These are phyloP conservation scores for Cancer borealis DNA, from an alignment of 2,888 invertebrate species.

Conservation along the genomic window DNA sequence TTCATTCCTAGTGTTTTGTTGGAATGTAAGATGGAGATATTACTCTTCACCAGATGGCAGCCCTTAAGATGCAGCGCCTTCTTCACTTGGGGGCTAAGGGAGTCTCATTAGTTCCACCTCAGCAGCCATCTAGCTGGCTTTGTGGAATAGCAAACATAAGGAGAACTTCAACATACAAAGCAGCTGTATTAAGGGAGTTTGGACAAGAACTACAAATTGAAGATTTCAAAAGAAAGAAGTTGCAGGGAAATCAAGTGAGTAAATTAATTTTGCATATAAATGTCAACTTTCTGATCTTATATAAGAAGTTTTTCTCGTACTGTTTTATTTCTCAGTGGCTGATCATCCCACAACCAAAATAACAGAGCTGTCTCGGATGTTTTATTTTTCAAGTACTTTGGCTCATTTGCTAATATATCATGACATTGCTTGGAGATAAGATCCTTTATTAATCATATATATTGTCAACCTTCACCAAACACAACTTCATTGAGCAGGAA, in stretches of 20 bases:
- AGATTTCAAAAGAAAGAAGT: constrained; percentile 80
- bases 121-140: background rate
- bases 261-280: background rate
- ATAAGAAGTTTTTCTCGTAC: background rate
- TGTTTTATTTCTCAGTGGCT: too few relatives aligned
- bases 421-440: too few relatives aligned
- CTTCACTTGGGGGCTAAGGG: background rate
- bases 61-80: background rate
- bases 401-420: too few relatives aligned
- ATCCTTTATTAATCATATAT: too few relatives aligned
- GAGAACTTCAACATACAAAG: constrained; percentile 65
- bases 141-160: constrained; percentile 37
- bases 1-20: too few relatives aligned
- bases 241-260: constrained; percentile 81
- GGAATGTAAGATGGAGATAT: background rate
- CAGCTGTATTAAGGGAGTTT: constrained; percentile 79
- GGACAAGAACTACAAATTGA: constrained; percentile 82
- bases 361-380: too few relatives aligned
- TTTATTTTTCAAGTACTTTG: too few relatives aligned
- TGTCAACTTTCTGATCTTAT: background rate
- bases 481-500: too few relatives aligned
- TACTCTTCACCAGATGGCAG: constrained; percentile 47
- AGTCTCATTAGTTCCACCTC: background rate
- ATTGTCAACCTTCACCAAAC: too few relatives aligned
- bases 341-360: too few relatives aligned